Percentiles rank a stretch among this genome's conserved stretches.
Evolutionary conservation across 2,888 invertebrate genomes (phyloP).

Genomic region (Neocrepidodera transversa): DNA sequence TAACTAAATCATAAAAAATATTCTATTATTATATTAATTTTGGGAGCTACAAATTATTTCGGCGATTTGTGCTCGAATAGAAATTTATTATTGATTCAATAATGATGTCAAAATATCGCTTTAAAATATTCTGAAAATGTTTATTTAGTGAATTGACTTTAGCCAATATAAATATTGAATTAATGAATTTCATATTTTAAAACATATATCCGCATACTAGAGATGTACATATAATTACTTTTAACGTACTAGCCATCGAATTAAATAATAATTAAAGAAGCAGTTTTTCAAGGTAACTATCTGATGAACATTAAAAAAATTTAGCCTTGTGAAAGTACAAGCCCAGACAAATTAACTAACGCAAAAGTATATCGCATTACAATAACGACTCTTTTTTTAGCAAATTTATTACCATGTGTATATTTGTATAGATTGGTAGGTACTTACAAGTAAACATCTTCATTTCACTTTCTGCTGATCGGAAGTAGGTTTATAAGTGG

Average conservation of each 20-base stretch:
- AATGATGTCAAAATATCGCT: too few species aligned
- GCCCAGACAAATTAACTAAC: background rate
- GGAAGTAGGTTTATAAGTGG: constrained; percentile 4
- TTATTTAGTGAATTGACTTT: too few species aligned
- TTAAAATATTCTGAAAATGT: too few species aligned
- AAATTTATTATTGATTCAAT: too few species aligned
- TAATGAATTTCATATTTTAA: too few species aligned
- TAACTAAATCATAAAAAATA: too few species aligned
- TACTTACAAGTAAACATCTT: constrained; percentile 22
- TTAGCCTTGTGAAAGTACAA: background rate
- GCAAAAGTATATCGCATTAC: background rate
- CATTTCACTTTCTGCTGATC: constrained; percentile 8
- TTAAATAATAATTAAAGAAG: background rate
- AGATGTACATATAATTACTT: background rate
- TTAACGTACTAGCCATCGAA: background rate
- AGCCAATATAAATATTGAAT: too few species aligned
- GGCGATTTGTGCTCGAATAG: too few species aligned
- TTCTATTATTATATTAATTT: too few species aligned
- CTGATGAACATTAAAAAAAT: background rate
- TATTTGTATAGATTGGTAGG: background rate
- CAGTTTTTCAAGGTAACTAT: background rate
- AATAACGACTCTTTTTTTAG: background rate
- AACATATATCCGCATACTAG: constrained; percentile 2
- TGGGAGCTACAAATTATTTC: too few species aligned
- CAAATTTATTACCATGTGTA: background rate